A percentile compares a stretch with the other conserved stretches of the same genome.
Conservation (phyloP, 2,113 vertebrate species). For the Dendropsophus ebraccatus region DNA sequence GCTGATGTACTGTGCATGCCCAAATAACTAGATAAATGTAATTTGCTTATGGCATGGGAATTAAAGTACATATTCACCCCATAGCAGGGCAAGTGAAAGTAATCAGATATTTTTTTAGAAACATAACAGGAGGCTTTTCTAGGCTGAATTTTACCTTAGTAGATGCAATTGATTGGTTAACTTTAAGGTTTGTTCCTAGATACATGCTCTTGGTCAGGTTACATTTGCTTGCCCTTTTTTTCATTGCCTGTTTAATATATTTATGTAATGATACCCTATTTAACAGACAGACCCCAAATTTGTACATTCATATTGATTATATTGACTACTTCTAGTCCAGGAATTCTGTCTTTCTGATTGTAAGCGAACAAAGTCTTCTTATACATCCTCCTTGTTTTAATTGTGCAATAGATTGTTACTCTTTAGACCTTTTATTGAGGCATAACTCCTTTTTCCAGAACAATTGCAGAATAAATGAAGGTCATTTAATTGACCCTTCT, state of each 20-base stretch:
- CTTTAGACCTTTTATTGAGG: not conserved
- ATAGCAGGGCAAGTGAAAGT: too few relatives aligned
- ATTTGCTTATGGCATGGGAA: too few relatives aligned
- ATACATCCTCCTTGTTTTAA: not conserved
- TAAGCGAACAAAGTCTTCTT: not conserved
- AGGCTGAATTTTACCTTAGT: too few relatives aligned
- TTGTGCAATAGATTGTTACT: slow-evolving; percentile 12
- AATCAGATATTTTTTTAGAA: too few relatives aligned
- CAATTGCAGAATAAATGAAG: slow-evolving; percentile 11
- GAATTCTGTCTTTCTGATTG: not conserved
- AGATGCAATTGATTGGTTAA: not conserved
- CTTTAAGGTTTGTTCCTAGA: not conserved
- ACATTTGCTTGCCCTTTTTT: not conserved
- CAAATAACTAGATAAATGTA: too few relatives aligned
- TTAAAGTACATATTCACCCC: too few relatives aligned
- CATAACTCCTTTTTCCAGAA: slow-evolving; percentile 13
- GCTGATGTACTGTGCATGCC: too few relatives aligned
- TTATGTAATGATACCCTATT: too few relatives aligned
- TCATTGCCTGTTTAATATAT: too few relatives aligned
- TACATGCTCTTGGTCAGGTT: not conserved
- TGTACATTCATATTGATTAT: not conserved
- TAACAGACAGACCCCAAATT: too few relatives aligned
- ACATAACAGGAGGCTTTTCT: too few relatives aligned
- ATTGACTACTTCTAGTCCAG: not conserved
- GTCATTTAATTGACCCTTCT: slow-evolving; percentile 29